These are phyloP conservation scores for Toxotes lorentzi DNA, from an alignment of 2,797 vertebrate genomes.

Conservation along the genomic window DNA sequence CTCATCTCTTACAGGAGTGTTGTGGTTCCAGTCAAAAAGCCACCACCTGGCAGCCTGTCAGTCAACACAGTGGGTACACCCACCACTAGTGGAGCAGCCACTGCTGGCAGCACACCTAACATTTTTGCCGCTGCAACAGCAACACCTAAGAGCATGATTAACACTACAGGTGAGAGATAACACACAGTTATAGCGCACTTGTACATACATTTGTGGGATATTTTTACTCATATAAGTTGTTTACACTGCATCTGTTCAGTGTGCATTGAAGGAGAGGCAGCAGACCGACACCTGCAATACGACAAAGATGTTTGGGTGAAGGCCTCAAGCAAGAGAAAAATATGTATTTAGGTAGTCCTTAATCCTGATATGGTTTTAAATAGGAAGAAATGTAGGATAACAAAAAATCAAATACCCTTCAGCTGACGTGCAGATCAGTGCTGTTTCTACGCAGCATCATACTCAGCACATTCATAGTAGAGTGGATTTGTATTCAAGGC, in stretches of 20 bases:
- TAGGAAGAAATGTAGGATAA: slow-evolving; percentile 3
- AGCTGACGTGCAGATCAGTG: slow-evolving; percentile 20
- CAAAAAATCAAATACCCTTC: slow-evolving; percentile 23
- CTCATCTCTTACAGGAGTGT: slow-evolving; percentile 89
- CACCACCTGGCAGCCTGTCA: slow-evolving; percentile 94
- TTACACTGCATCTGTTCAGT: slow-evolving; percentile 1
- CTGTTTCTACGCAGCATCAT: slow-evolving; percentile 17
- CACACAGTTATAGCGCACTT: background rate
- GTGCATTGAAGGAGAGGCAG: slow-evolving; percentile 2
- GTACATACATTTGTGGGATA: background rate
- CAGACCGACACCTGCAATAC: slow-evolving; percentile 30
- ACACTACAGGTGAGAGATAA: slow-evolving; percentile 93
- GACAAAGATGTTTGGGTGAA: slow-evolving; percentile 34
- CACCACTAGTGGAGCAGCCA: slow-evolving; percentile 87
- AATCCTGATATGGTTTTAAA: background rate
- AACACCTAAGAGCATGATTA: slow-evolving; percentile 99
- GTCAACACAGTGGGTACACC: slow-evolving; percentile 96
- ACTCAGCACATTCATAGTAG: slow-evolving; percentile 37
- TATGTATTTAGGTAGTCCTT: background rate
- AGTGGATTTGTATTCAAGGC: slow-evolving; percentile 46
- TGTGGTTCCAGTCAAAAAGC: slow-evolving; percentile 97
- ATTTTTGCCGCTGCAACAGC: slow-evolving; percentile 96
- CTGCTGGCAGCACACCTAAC: slow-evolving; percentile 94
- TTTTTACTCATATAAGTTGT: slow-evolving; percentile 1
- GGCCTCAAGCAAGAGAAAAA: slow-evolving; percentile 2